phyloP scores from a whole-genome alignment of 2,888 invertebrate species.

The Lycocerus yunnanus region DNA sequence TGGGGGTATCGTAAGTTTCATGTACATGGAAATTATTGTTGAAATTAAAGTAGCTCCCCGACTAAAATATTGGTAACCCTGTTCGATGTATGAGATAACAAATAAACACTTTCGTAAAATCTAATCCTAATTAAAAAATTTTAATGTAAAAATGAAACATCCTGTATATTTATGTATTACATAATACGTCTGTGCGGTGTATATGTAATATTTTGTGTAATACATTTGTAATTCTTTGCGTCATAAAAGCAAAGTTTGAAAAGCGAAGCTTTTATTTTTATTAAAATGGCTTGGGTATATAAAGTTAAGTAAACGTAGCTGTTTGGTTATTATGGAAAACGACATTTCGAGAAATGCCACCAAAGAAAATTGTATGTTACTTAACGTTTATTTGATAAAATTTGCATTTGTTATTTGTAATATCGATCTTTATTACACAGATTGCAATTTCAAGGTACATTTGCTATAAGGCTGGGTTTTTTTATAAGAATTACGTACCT shows the following conservation, averaged over 20 bases:
- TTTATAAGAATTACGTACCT: slow-evolving; percentile 55
- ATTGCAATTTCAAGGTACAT: background rate
- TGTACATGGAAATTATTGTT: no score
- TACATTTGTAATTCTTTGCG: background rate
- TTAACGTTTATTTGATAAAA: background rate
- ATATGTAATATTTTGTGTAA: background rate
- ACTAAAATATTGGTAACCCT: no score
- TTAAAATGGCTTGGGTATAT: background rate
- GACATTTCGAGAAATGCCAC: background rate
- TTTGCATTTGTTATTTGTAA: background rate
- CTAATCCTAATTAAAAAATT: no score
- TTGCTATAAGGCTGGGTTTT: background rate
- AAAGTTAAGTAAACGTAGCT: background rate
- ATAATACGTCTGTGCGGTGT: background rate
- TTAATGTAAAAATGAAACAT: background rate
- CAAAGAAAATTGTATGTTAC: background rate
- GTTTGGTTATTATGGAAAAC: background rate
- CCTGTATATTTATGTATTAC: no score
- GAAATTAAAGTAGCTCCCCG: no score
- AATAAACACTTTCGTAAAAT: no score
- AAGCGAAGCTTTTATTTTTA: background rate
- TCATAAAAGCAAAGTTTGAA: background rate
- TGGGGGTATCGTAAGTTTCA: no score
- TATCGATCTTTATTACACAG: background rate
- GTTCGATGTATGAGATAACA: no score